These are phyloP conservation scores for Papilio machaon DNA, from an alignment of 1,140 invertebrate genomes.

Conservation along the genomic window DNA sequence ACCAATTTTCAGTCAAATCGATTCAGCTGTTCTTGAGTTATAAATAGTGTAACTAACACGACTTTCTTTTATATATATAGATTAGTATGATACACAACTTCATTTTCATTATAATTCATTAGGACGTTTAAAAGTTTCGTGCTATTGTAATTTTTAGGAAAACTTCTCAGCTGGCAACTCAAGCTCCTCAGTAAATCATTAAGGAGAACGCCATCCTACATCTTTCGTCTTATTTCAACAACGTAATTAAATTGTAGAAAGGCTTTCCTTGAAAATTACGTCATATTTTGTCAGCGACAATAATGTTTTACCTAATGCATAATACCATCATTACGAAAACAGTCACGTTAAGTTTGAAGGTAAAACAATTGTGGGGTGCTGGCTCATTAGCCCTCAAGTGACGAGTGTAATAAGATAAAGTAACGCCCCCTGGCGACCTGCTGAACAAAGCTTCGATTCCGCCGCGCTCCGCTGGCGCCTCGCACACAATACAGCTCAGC, in stretches of 20 bases:
- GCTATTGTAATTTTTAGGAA: too few relatives aligned
- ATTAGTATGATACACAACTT: not conserved
- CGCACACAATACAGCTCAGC: slow-evolving; percentile 54
- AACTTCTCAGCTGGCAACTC: too few relatives aligned
- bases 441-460: slow-evolving; percentile 65
- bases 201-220: not conserved
- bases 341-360: slow-evolving; percentile 66
- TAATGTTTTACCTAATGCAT: slow-evolving; percentile 29
- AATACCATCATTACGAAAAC: slow-evolving; percentile 54
- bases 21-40: too few relatives aligned
- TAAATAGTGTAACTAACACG: too few relatives aligned
- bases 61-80: too few relatives aligned
- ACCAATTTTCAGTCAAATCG: too few relatives aligned
- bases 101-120: not conserved
- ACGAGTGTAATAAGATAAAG: slow-evolving; percentile 74
- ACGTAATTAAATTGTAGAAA: not conserved
- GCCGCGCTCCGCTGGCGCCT: slow-evolving; percentile 45
- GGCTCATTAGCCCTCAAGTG: slow-evolving; percentile 60
- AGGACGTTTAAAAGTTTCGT: too few relatives aligned
- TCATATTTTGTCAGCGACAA: not conserved
- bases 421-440: slow-evolving; percentile 52
- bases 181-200: too few relatives aligned
- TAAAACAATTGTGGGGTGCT: slow-evolving; percentile 61
- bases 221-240: not conserved
- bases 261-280: not conserved